phyloP scores from a whole-genome alignment of 2,113 vertebrate species.

The Pipa parva region DNA sequence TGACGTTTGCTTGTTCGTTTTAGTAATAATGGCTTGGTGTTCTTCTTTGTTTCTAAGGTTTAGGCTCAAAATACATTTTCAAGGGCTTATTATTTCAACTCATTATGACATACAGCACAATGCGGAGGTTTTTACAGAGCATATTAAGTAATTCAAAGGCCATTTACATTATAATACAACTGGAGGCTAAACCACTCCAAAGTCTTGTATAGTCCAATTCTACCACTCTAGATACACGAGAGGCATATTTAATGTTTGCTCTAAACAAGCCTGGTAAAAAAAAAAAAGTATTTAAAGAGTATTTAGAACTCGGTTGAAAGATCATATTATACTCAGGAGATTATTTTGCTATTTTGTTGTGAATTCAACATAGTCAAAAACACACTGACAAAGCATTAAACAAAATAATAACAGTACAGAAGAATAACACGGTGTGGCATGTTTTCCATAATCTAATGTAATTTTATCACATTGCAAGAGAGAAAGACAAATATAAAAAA shows the following conservation, averaged over 20 bases:
- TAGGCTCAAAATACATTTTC: slow-evolving; percentile 39
- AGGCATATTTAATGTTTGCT: slow-evolving; percentile 14
- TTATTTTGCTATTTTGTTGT: too few species aligned
- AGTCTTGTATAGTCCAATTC: slow-evolving; percentile 12
- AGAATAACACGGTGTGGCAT: too few species aligned
- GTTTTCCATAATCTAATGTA: too few species aligned
- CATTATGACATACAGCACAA: slow-evolving; percentile 37
- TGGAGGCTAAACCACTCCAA: slow-evolving; percentile 30
- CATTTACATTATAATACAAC: slow-evolving; percentile 39
- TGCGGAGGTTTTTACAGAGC: slow-evolving; percentile 19
- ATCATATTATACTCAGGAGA: too few species aligned
- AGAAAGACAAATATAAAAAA: too few species aligned
- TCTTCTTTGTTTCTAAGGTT: slow-evolving; percentile 38
- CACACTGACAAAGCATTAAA: too few species aligned
- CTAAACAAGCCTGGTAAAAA: slow-evolving; percentile 7
- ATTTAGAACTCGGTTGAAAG: background rate
- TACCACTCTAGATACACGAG: slow-evolving; percentile 15
- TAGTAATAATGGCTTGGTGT: slow-evolving; percentile 34
- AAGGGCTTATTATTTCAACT: slow-evolving; percentile 40
- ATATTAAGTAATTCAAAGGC: slow-evolving; percentile 38
- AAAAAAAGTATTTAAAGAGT: background rate
- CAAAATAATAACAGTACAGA: too few species aligned
- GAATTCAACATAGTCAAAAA: too few species aligned
- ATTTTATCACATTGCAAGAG: too few species aligned
- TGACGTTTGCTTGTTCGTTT: slow-evolving; percentile 32